Evolutionary conservation across 2,888 invertebrate species (phyloP).

Genomic region (Helicoverpa assulta): DNA sequence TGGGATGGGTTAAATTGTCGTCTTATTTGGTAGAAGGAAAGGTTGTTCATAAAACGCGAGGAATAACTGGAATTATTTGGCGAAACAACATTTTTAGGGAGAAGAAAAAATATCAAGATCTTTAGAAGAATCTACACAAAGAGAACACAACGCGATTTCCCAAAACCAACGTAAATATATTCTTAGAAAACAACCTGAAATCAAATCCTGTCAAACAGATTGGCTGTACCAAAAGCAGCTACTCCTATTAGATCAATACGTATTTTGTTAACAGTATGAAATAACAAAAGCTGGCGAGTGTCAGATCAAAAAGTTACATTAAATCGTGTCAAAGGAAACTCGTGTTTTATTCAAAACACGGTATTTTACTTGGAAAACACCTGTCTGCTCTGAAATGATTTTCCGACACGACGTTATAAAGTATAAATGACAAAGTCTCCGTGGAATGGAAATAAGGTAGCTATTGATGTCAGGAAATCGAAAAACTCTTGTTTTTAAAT

Average conservation of each 20-base stretch:
- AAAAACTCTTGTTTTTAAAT: too few relatives aligned
- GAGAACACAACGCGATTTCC: neutral
- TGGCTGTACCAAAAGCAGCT: conserved; percentile 27
- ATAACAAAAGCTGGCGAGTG: conserved; percentile 22
- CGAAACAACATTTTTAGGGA: too few relatives aligned
- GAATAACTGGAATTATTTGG: too few relatives aligned
- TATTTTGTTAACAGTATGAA: conserved; percentile 15
- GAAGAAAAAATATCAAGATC: too few relatives aligned
- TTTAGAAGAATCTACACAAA: neutral
- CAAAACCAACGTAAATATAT: conserved; percentile 16
- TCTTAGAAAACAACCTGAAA: conserved; percentile 6
- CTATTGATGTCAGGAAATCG: too few relatives aligned
- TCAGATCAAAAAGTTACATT: conserved; percentile 16
- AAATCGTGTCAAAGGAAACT: neutral
- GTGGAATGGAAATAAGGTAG: too few relatives aligned
- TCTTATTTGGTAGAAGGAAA: too few relatives aligned
- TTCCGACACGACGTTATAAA: neutral
- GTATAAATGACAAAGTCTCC: neutral
- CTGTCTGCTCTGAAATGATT: neutral
- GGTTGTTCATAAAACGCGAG: too few relatives aligned
- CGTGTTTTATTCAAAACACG: conserved; percentile 11
- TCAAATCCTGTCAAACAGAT: conserved; percentile 42
- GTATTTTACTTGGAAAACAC: conserved; percentile 10
- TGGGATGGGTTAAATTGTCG: neutral
- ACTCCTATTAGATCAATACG: conserved; percentile 15